Evolutionary conservation across 2,888 invertebrate genomes (phyloP).

Genomic region (Spodoptera picta): DNA sequence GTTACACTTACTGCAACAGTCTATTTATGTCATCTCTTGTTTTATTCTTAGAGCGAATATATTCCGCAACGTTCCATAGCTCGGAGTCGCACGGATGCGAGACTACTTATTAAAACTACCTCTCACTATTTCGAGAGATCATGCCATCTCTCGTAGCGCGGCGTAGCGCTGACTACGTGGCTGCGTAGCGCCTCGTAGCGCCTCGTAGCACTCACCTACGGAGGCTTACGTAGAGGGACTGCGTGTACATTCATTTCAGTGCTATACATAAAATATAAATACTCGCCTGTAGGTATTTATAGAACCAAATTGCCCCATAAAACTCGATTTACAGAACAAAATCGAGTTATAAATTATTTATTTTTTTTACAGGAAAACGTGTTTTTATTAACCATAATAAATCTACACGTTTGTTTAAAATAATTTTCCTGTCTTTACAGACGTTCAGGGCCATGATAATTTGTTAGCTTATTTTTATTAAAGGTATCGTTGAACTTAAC

Average conservation of each 20-base stretch:
- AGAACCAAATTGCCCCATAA: slow-evolving; percentile 17
- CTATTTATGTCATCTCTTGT: too few relatives aligned
- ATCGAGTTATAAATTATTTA: slow-evolving; percentile 28
- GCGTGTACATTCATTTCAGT: slow-evolving; percentile 12
- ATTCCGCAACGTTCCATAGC: too few relatives aligned
- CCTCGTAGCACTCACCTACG: slow-evolving; percentile 53
- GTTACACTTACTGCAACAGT: too few relatives aligned
- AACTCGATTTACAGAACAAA: slow-evolving; percentile 11
- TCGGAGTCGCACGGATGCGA: too few relatives aligned
- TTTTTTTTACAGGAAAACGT: slow-evolving; percentile 11
- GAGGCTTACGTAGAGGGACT: slow-evolving; percentile 24
- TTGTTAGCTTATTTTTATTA: slow-evolving; percentile 45
- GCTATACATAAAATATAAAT: slow-evolving; percentile 8
- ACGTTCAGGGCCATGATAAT: slow-evolving; percentile 25
- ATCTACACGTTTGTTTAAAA: slow-evolving; percentile 29
- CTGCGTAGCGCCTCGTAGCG: slow-evolving; percentile 57
- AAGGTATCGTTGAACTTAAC: slow-evolving; percentile 31
- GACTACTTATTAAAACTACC: slow-evolving; percentile 21
- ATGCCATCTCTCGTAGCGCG: slow-evolving; percentile 46
- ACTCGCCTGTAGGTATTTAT: slow-evolving; percentile 18
- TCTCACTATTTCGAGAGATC: slow-evolving; percentile 34
- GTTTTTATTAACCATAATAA: slow-evolving; percentile 19
- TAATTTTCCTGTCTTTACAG: slow-evolving; percentile 33
- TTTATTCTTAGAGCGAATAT: too few relatives aligned
- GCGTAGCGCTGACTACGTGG: slow-evolving; percentile 54